phyloP scores from a whole-genome alignment of 1,140 invertebrate genomes.

The Drosophila arizonae region DNA sequence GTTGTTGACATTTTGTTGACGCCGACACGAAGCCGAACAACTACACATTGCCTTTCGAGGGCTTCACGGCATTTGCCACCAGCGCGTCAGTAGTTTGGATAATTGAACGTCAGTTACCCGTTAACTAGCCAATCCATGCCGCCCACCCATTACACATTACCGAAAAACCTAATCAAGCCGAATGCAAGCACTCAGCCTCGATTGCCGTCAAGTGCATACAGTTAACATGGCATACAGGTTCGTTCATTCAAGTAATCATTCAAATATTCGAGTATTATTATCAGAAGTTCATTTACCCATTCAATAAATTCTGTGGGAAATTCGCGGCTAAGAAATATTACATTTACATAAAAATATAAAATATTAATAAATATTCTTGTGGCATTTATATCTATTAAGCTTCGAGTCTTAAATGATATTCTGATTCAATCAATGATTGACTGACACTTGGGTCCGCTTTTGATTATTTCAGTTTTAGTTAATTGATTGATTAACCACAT shows the following conservation, averaged over 20 bases:
- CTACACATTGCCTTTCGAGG: slow-evolving; percentile 38
- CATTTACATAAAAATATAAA: too few relatives aligned
- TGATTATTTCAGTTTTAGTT: too few relatives aligned
- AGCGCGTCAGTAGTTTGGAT: slow-evolving; percentile 14
- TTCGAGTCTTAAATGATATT: too few relatives aligned
- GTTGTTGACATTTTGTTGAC: slow-evolving; percentile 22
- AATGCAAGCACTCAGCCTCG: background rate
- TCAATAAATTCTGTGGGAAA: background rate
- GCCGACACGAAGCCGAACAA: slow-evolving; percentile 38
- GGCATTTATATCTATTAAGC: too few relatives aligned
- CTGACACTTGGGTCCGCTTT: background rate
- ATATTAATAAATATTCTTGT: too few relatives aligned
- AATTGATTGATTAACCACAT: background rate
- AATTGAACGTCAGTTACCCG: slow-evolving; percentile 22
- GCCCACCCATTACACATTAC: background rate
- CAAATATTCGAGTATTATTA: background rate
- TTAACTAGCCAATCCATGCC: background rate
- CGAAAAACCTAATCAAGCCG: slow-evolving; percentile 27
- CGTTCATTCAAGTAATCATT: background rate
- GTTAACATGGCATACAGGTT: background rate
- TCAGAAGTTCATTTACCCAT: background rate
- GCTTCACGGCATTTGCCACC: slow-evolving; percentile 14
- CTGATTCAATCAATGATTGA: background rate
- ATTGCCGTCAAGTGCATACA: slow-evolving; percentile 6
- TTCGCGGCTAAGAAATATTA: too few relatives aligned